These are phyloP conservation scores for Danionella cerebrum DNA, from an alignment of 2,113 vertebrate genomes.

Conservation along the genomic window DNA sequence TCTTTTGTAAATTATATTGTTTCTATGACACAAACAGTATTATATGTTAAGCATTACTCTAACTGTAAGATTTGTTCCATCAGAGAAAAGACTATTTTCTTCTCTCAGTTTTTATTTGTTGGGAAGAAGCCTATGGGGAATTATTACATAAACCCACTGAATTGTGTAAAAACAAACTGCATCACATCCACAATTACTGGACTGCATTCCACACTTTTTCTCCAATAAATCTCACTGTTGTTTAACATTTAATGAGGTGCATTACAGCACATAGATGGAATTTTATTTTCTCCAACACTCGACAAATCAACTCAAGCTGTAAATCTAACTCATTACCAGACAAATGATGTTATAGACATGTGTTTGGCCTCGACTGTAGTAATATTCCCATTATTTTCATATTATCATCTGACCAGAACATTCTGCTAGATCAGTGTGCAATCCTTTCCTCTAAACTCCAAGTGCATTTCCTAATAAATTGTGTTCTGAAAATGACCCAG, in stretches of 20 bases:
- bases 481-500: neutral
- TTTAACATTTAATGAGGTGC: slow-evolving; percentile 17
- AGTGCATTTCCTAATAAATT: neutral
- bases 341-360: slow-evolving; percentile 2
- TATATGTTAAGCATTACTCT: neutral
- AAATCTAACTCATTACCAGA: neutral
- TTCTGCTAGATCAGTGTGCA: neutral
- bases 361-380: neutral
- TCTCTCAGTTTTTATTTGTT: neutral
- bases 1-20: too few species aligned
- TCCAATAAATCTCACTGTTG: neutral
- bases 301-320: neutral
- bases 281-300: neutral
- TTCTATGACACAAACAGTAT: too few species aligned
- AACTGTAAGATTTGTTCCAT: neutral
- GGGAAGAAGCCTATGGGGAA: neutral
- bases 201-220: neutral
- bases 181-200: neutral
- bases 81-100: neutral
- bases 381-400: neutral
- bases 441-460: neutral
- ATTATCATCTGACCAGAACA: neutral
- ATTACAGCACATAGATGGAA: slow-evolving; percentile 6
- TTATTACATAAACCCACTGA: neutral
- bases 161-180: neutral